Percentiles rank a stretch among this genome's conserved stretches.
These are phyloP conservation scores for Agelastica alni DNA, from an alignment of 2,888 invertebrate species.

Conservation along the genomic window DNA sequence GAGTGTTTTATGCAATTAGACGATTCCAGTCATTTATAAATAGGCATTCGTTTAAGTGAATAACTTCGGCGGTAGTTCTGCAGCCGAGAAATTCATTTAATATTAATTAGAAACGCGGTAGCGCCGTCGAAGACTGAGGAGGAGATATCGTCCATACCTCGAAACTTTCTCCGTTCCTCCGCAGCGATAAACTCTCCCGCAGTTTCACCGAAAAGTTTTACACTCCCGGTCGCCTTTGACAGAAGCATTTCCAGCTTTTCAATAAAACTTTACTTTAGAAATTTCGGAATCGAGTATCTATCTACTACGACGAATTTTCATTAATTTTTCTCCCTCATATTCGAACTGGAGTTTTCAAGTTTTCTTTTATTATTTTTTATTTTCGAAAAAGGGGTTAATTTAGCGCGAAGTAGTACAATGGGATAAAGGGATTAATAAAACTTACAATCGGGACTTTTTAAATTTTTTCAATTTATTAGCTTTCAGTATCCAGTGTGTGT, in stretches of 20 bases:
- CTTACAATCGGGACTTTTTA: too few relatives aligned
- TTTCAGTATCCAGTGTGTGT: too few relatives aligned
- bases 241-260: conserved; percentile 19
- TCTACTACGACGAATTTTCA: conserved; percentile 15
- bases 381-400: too few relatives aligned
- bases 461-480: too few relatives aligned
- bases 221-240: conserved; percentile 17
- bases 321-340: conserved; percentile 12
- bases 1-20: too few relatives aligned
- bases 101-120: conserved; percentile 10
- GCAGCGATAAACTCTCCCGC: conserved; percentile 7
- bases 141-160: conserved; percentile 4
- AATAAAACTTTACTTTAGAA: conserved; percentile 16
- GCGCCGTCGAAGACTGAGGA: neutral
- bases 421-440: too few relatives aligned
- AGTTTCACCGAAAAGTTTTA: conserved; percentile 14
- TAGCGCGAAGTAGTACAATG: too few relatives aligned
- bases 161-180: conserved; percentile 3
- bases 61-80: neutral
- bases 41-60: conserved; percentile 12
- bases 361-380: too few relatives aligned
- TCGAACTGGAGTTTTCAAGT: neutral
- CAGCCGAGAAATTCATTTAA: conserved; percentile 7
- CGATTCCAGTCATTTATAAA: too few relatives aligned
- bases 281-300: conserved; percentile 11